A percentile compares a stretch with the other conserved stretches of the same genome.
Conservation (phyloP, 2,888 invertebrate species). For the Cistogaster globosa region DNA sequence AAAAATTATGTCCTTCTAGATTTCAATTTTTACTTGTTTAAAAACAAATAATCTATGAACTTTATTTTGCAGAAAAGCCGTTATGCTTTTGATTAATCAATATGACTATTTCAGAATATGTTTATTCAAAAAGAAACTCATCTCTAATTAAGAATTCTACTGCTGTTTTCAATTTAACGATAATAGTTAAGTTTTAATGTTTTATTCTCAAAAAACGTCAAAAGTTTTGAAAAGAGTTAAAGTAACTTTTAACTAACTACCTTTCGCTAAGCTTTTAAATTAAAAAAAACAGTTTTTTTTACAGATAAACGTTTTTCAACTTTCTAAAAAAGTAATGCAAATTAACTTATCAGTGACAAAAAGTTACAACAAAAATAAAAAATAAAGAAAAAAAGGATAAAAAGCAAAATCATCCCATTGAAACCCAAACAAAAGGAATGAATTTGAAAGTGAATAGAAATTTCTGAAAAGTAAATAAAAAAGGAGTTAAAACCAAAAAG, state of each 20-base stretch:
- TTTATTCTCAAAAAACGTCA: too few species aligned
- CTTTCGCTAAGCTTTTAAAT: neutral
- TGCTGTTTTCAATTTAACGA: too few species aligned
- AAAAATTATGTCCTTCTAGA: too few species aligned
- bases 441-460: slow-evolving; percentile 49
- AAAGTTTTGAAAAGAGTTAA: neutral
- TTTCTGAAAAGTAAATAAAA: slow-evolving; percentile 52
- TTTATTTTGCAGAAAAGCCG: too few species aligned
- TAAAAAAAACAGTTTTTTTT: slow-evolving; percentile 1
- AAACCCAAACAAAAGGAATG: slow-evolving; percentile 47
- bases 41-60: too few species aligned
- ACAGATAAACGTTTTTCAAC: slow-evolving; percentile 36
- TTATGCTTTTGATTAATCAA: too few species aligned
- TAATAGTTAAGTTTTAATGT: too few species aligned
- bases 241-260: neutral
- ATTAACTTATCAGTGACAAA: slow-evolving; percentile 55
- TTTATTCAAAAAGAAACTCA: too few species aligned
- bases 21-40: too few species aligned
- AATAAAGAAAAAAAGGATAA: too few species aligned
- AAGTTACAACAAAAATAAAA: neutral
- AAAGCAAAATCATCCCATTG: slow-evolving; percentile 28
- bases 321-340: slow-evolving; percentile 27
- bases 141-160: too few species aligned
- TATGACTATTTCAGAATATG: too few species aligned
- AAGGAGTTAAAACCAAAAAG: slow-evolving; percentile 31